Conservation (phyloP, 2,888 invertebrate genomes). For the Hipparchia semele region DNA sequence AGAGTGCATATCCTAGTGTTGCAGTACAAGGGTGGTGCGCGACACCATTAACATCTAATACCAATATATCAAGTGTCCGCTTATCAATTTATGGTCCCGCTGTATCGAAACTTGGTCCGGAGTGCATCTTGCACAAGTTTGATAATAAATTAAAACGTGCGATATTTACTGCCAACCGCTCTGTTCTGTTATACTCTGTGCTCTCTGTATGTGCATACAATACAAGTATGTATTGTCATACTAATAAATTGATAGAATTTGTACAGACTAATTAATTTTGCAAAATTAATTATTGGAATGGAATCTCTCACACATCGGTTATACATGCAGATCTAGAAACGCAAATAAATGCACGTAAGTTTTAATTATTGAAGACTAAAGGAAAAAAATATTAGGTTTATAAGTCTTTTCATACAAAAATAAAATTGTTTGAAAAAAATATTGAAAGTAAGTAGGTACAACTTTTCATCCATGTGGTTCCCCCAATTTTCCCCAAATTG, state of each 20-base stretch:
- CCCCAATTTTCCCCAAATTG: no score
- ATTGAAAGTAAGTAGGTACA: no score
- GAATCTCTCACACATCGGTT: not conserved
- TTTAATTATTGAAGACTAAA: not conserved
- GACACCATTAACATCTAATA: conserved; percentile 45
- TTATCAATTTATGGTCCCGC: conserved; percentile 78
- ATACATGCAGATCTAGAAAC: no score
- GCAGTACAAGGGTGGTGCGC: conserved; percentile 11
- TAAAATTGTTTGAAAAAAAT: no score
- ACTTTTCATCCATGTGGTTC: no score
- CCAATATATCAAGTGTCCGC: conserved; percentile 48
- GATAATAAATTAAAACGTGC: conserved; percentile 73
- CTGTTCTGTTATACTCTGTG: conserved; percentile 1
- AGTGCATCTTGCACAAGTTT: conserved; percentile 68
- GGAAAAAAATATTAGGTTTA: no score
- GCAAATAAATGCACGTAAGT: no score
- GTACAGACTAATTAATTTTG: conserved; percentile 2
- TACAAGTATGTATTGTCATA: not conserved
- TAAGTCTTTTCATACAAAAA: no score
- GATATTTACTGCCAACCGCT: conserved; percentile 55
- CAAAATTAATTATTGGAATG: not conserved
- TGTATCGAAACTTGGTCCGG: conserved; percentile 73
- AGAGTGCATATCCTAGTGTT: not conserved
- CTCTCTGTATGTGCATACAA: not conserved
- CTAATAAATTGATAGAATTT: conserved; percentile 10